Base-by-base conservation (phyloP, 2,797 vertebrate genomes). In the Chromobotia macracanthus region DNA sequence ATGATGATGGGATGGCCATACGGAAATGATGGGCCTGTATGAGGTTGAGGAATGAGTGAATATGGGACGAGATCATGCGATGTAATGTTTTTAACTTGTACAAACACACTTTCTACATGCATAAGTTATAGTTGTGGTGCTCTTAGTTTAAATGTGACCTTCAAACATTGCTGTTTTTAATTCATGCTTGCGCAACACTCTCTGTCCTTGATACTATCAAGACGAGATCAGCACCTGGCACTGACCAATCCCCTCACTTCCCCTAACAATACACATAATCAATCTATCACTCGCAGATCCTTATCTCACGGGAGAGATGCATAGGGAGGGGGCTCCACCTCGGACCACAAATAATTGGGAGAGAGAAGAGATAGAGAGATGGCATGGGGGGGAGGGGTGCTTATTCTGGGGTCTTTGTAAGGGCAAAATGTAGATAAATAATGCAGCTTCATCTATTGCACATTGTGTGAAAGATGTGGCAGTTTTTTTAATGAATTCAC, bases 131-230 rank as follows among this genome's bases (percentile, higher is more conserved):
- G 75, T 73, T 83, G 53, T 63, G 64, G 63, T 75, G 35, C 35
- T 79, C 63, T 77, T 84, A 85, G 80, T 85, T 85, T 78, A 83
- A 77, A 77, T 82, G 81, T 86, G 86, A 87, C 87, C 86, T 88
- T 88, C 85, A 87, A 73, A 82, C 77, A 80, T 75, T 75, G 68
- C 51, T 72, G 77, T 12, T 76, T 79, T 85, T 87, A 86, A 87
- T 86, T 86, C 84, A 84, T 83, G 89, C 89, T 88, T 87, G 86
- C 76, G 87, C 87, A 80, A 76, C 71, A 82, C 84, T 90, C 87
- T 88, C 90, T 88, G 93, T 91, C 92, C 93, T 94, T 94, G 92
- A 89, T 91, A 90, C 90, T 93, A 94, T 94, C 93, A 46, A 90
- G 87, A 91, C 83, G 82, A 89, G 92, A 94, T 93, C 93, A 89